Percentiles rank a stretch among this genome's conserved stretches.
Evolutionary conservation across 2,113 vertebrate species (phyloP).

Genomic region (Atherinomorus stipes): DNA sequence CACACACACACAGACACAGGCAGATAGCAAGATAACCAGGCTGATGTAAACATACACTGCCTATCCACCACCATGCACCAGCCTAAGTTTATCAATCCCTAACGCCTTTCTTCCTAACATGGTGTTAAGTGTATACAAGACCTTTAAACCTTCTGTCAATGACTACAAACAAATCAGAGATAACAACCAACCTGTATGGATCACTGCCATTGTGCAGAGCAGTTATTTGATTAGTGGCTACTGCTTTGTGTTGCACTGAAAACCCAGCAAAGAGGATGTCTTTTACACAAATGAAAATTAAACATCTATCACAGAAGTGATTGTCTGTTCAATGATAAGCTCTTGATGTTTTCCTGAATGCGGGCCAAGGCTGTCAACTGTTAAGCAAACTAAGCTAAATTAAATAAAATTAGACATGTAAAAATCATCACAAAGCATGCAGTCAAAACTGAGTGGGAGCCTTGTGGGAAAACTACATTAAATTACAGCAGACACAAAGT

Average conservation of each 20-base stretch:
- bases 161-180: conserved; percentile 21
- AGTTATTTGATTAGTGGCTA: background rate
- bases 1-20: conserved; percentile 42
- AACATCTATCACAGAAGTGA: background rate
- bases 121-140: background rate
- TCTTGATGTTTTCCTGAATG: background rate
- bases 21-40: conserved; percentile 37
- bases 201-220: background rate
- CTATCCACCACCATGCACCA: conserved; percentile 64
- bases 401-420: background rate
- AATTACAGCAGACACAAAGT: conserved; percentile 21
- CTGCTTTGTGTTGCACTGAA: background rate
- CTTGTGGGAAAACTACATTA: conserved; percentile 4
- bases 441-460: background rate
- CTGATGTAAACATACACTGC: conserved; percentile 24
- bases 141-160: conserved; percentile 11
- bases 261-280: background rate
- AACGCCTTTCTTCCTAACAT: background rate
- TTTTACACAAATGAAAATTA: conserved; percentile 15
- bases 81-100: conserved; percentile 19
- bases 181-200: background rate
- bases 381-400: background rate
- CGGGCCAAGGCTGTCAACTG: background rate
- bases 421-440: conserved; percentile 8
- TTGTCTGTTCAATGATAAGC: background rate